phyloP scores from a whole-genome alignment of 2,888 invertebrate genomes.

The Troides aeacus region DNA sequence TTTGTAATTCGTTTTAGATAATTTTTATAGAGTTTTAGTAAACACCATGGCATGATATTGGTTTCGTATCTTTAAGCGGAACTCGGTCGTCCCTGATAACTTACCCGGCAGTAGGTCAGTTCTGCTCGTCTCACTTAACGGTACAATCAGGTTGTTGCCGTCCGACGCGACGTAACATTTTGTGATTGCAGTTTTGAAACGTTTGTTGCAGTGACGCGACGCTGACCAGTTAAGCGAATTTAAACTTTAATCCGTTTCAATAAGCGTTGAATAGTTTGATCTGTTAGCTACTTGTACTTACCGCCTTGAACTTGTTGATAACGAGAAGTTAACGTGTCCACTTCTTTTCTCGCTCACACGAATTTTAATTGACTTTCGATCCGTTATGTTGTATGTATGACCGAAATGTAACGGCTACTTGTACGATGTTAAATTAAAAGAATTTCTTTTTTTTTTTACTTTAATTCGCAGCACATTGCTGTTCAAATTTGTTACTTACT shows the following conservation, averaged over 20 bases:
- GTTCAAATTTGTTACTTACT: not conserved
- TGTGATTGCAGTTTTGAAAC: constrained; percentile 75
- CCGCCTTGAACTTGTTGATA: constrained; percentile 61
- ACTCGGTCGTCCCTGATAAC: constrained; percentile 70
- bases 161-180: constrained; percentile 69
- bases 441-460: not conserved
- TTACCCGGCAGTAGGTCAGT: constrained; percentile 79
- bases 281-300: constrained; percentile 26
- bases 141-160: constrained; percentile 77
- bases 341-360: constrained; percentile 23
- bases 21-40: constrained; percentile 11
- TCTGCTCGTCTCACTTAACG: constrained; percentile 75
- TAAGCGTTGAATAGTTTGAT: constrained; percentile 36
- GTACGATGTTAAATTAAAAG: not conserved
- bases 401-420: not conserved
- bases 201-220: constrained; percentile 54
- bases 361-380: constrained; percentile 27
- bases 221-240: constrained; percentile 40
- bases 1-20: not conserved
- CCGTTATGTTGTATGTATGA: constrained; percentile 21
- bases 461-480: not conserved
- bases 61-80: constrained; percentile 58
- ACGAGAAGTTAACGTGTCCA: constrained; percentile 32
- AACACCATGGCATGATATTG: constrained; percentile 46
- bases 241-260: constrained; percentile 45